Base-by-base conservation (phyloP, 2,888 invertebrate species). In the Monopis laevigella region DNA sequence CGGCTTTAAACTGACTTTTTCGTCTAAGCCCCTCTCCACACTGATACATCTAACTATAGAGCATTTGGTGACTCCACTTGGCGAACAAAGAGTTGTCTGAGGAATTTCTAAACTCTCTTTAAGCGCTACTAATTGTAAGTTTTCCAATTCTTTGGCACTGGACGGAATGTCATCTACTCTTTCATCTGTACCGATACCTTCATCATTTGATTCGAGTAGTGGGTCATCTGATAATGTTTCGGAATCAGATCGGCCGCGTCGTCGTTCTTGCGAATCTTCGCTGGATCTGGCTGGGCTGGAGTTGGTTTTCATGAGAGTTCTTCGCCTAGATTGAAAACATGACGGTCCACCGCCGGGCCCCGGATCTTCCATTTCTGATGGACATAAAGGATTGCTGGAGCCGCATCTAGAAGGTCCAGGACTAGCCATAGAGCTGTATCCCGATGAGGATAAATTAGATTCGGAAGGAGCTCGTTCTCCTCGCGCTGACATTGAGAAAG, bases 381-480 rank as follows among this genome's bases (percentile, higher is more conserved):
- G 87, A 59, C 88, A 90, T 2, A 92, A 62, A 1, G 91, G 91
- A 62, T 91, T 92, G 55, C 88, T 90, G 0, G 91, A 92, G 4
- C 90, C 90, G 59, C 92, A 92, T 46, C 92, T 77, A 1, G 91
- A 91, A 3, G 91, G 89, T 1, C 90, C 91, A 1, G 92, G 92
- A 65, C 90, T 90, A 1, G 92, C 90, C 88, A 92, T 91, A 2
- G 91, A 92, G 48, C 90, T 90, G 62, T 92, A 92, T 6, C 92
- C 92, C 0, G 91, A 92, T 6, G 92, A 91, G 47, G 91, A 91
- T 28, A 92, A 74, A 63, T 92, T 92, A 2, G 91, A 91, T 69
- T 92, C 91, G 1, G 92, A 92, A 10, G 90, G 89, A 2, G 88
- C 89, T 50, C 91, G 83, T 55, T 90, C 89, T 10, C 86, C 86